Evolutionary conservation across 2,888 invertebrate genomes (phyloP).

Genomic region (Scrobipalpa atriplicella): DNA sequence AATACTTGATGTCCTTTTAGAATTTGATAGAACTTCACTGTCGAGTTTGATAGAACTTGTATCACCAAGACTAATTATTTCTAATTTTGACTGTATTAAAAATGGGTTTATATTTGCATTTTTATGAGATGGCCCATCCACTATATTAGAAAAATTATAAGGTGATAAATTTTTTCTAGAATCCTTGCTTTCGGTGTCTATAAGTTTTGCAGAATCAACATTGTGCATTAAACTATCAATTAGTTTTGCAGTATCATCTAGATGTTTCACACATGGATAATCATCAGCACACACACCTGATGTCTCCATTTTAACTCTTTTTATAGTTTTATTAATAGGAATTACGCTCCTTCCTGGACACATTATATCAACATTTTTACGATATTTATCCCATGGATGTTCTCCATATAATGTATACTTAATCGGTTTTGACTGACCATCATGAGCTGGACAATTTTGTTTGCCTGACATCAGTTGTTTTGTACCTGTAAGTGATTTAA

Average conservation of each 20-base stretch:
- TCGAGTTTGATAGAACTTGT: neutral
- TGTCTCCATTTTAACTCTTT: neutral
- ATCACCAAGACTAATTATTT: neutral
- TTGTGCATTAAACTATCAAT: no score
- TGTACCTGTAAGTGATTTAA: conserved; percentile 55
- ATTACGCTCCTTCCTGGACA: neutral
- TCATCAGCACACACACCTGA: no score
- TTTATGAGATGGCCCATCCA: no score
- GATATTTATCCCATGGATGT: neutral
- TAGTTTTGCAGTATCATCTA: no score
- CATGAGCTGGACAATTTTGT: neutral
- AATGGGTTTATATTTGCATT: neutral
- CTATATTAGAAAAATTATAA: no score
- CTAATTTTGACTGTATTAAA: neutral
- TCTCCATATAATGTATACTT: neutral
- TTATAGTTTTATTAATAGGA: neutral
- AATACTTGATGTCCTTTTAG: neutral
- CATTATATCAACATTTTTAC: neutral
- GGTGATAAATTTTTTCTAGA: no score
- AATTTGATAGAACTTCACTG: neutral
- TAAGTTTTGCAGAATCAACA: no score
- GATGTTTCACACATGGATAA: no score
- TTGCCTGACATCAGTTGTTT: conserved; percentile 49
- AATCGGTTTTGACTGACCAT: neutral
- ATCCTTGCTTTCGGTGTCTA: no score